Evolutionary conservation across 2,113 vertebrate genomes (phyloP), one percentile per base, ranked within the genome.

Genomic region (Speoplatyrhinus poulsoni): DNA sequence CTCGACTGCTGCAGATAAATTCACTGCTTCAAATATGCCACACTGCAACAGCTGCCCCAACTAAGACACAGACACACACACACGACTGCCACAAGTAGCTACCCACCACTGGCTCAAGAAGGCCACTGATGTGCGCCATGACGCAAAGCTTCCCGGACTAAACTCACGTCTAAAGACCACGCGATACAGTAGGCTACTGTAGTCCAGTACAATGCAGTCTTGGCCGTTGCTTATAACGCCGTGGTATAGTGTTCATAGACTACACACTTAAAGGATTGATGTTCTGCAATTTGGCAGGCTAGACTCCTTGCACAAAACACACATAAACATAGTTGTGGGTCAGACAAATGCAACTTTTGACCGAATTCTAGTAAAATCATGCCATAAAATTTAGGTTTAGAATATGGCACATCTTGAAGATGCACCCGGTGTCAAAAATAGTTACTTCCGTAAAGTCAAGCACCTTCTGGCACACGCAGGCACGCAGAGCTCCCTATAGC

Each of bases 11-110:
- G 26, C 2, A 26, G 26, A 26, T 26, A 26, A 15, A 6, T 53
- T n/a, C 58, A 60, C 52, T 76, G 73, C 36, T n/a, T 81, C 73
- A 76, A 81, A 78, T 76, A 73, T 46, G 19, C 77, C 3, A 16
- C 3, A 16, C 72, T 70, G 65, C 70, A 80, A 80, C 85, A 86
- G 79, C 82, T 85, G 83, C 77, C 69, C 41, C 3, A 0, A 26
- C 53, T 53, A 12, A 9, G 41, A 46, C 70, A 65, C 46, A 13
- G 62, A 66, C 33, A 32, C 65, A 12, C 65, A 12, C 58, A 60
- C 12, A 41, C 33, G 62, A 81, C 58, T 64, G 59, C 58, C 65
- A 64, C 64, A 46, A 72, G 72, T 59, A 55, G 67, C 59, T 69
- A 59, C 36, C 73, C 33, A 72, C 63, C 65, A 72, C 48, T 41